These are phyloP conservation scores for Oryzaephilus surinamensis DNA, from an alignment of 1,140 invertebrate species.

Conservation along the genomic window DNA sequence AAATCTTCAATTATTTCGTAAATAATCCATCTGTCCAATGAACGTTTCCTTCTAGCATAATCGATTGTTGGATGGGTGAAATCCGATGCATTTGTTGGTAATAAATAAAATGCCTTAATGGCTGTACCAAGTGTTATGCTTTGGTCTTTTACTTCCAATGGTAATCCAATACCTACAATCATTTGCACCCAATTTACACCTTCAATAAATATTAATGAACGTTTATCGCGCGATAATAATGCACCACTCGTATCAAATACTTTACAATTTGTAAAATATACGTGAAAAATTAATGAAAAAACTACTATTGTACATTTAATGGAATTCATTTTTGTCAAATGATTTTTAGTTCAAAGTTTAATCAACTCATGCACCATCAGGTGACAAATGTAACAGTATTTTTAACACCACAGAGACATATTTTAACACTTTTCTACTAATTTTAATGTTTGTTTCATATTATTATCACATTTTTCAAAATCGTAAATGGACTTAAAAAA, in stretches of 20 bases:
- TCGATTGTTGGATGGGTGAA: slow-evolving; percentile 23
- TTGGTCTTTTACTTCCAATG: slow-evolving; percentile 22
- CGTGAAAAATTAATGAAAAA: background rate
- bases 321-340: too few species aligned
- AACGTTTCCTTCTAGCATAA: slow-evolving; percentile 19
- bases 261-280: background rate
- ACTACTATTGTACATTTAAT: background rate
- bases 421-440: too few species aligned
- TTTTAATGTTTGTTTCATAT: too few species aligned
- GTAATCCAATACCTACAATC: slow-evolving; percentile 30
- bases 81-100: slow-evolving; percentile 27
- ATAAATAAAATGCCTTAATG: slow-evolving; percentile 28
- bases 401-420: too few species aligned
- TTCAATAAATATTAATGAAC: slow-evolving; percentile 24
- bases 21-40: slow-evolving; percentile 28
- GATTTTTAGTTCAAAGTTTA: background rate
- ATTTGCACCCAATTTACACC: slow-evolving; percentile 32
- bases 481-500: background rate
- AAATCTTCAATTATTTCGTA: slow-evolving; percentile 29
- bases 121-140: slow-evolving; percentile 29
- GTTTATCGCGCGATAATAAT: slow-evolving; percentile 20
- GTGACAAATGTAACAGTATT: background rate
- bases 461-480: too few species aligned
- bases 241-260: slow-evolving; percentile 19
- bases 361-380: background rate